These are phyloP conservation scores for Tyrannus savana DNA, from an alignment of 2,113 vertebrate genomes.

Conservation along the genomic window DNA sequence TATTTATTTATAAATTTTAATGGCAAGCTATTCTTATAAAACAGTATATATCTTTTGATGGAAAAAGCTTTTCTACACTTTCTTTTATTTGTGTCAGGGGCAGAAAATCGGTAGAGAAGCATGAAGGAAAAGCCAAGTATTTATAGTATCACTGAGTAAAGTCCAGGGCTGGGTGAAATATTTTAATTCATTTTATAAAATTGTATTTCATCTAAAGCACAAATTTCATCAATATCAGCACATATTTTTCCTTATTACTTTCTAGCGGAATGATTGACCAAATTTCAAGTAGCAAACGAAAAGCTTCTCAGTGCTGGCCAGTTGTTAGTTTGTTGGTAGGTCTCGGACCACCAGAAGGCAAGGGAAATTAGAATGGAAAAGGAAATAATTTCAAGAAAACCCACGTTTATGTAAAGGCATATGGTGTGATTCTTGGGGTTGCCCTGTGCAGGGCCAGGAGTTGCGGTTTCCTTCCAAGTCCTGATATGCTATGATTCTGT, in stretches of 20 bases:
- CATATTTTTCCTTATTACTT: not conserved
- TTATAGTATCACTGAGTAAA: not conserved
- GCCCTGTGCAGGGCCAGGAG: not conserved
- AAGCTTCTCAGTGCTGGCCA: not conserved
- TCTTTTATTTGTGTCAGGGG: accelerated
- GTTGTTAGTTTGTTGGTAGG: not conserved
- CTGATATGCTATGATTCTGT: not conserved
- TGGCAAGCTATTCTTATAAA: not conserved
- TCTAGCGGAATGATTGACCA: not conserved
- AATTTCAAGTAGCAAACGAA: not conserved
- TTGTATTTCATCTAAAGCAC: not conserved
- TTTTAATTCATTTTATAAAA: not conserved
- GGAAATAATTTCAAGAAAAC: not conserved
- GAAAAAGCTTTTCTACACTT: not conserved
- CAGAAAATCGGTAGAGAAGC: not conserved
- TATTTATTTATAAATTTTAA: not conserved
- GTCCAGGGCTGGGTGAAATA: not conserved
- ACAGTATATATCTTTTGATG: not conserved
- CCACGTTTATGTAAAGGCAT: not conserved
- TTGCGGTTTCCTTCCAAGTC: not conserved
- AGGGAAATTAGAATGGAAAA: not conserved
- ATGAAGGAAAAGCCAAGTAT: not conserved
- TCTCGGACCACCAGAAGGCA: not conserved
- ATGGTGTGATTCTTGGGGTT: not conserved
- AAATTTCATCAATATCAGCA: not conserved